Percentiles rank a stretch among this genome's conserved stretches.
These are phyloP conservation scores for Scaptomyza polygonia DNA, from an alignment of 2,888 invertebrate species.

Conservation along the genomic window DNA sequence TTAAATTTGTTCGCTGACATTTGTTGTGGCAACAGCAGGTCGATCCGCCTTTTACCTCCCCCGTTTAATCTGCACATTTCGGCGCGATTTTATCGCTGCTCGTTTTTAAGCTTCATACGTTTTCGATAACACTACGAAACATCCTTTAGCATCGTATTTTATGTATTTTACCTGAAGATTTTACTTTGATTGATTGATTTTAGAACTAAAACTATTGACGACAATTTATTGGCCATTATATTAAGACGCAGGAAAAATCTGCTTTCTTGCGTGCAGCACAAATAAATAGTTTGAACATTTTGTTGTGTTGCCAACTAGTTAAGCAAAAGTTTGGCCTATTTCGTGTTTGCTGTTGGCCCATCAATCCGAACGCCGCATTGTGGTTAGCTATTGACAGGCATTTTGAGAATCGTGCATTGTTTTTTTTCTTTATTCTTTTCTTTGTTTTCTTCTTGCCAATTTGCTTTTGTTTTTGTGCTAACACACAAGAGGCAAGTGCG, in stretches of 20 bases:
- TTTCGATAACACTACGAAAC: slow-evolving; percentile 62
- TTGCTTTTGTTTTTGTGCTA: slow-evolving; percentile 12
- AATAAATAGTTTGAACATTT: slow-evolving; percentile 14
- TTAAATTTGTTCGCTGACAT: slow-evolving; percentile 69
- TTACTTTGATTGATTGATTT: not conserved
- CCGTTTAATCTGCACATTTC: slow-evolving; percentile 48
- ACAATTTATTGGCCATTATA: not conserved
- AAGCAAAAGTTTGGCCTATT: slow-evolving; percentile 35
- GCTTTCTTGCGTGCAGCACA: not conserved
- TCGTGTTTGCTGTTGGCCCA: slow-evolving; percentile 21
- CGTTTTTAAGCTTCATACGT: slow-evolving; percentile 52
- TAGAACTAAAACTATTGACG: not conserved
- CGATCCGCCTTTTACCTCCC: slow-evolving; percentile 21
- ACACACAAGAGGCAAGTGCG: slow-evolving; percentile 6
- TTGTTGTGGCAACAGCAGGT: slow-evolving; percentile 50
- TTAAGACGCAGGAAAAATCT: not conserved
- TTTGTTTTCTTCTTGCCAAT: slow-evolving; percentile 4
- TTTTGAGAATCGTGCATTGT: not conserved
- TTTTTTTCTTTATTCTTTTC: not conserved
- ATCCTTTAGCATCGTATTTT: too few species aligned
- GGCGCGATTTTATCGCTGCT: slow-evolving; percentile 46
- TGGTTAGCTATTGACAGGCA: slow-evolving; percentile 36
- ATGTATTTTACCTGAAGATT: not conserved
- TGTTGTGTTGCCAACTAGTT: slow-evolving; percentile 32
- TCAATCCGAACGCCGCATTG: slow-evolving; percentile 23